Evolutionary conservation across 2,113 vertebrate genomes (phyloP).

Genomic region (Paramormyrops kingsleyae): DNA sequence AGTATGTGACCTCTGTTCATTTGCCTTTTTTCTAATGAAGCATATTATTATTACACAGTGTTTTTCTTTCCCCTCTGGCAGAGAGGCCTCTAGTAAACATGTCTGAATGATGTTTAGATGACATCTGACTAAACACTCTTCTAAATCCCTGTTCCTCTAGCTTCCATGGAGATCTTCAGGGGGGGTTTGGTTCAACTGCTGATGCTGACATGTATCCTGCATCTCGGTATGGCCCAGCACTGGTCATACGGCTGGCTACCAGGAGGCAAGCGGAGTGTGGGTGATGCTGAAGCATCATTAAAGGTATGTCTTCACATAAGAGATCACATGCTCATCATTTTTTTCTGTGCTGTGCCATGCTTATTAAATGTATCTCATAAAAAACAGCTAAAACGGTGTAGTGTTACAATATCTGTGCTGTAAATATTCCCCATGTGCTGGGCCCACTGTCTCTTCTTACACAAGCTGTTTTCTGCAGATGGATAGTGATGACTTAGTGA

Average conservation of each 20-base stretch:
- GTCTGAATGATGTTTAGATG: not conserved
- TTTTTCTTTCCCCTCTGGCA: not conserved
- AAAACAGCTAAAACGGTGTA: not conserved
- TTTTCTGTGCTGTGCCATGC: not conserved
- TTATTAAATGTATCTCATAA: not conserved
- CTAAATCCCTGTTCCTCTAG: constrained; percentile 42
- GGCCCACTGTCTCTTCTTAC: not conserved
- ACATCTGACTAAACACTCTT: not conserved
- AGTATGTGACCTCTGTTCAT: constrained; percentile 2
- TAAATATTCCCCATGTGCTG: not conserved
- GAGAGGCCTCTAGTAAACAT: not conserved
- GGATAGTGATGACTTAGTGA: constrained; percentile 55
- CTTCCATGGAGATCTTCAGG: constrained; percentile 50
- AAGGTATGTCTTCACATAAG: constrained; percentile 45
- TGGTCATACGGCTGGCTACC: constrained; percentile 72
- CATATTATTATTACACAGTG: constrained; percentile 27
- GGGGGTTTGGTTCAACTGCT: constrained; percentile 55
- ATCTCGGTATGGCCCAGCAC: constrained; percentile 59
- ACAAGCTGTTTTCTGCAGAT: constrained; percentile 48
- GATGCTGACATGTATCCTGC: constrained; percentile 52
- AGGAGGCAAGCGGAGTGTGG: constrained; percentile 63
- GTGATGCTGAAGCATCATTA: constrained; percentile 59
- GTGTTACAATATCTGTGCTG: not conserved
- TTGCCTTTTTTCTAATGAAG: not conserved
- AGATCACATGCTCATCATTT: not conserved